These are phyloP conservation scores for Dicycla oo DNA, from an alignment of 2,888 invertebrate genomes.

Conservation along the genomic window DNA sequence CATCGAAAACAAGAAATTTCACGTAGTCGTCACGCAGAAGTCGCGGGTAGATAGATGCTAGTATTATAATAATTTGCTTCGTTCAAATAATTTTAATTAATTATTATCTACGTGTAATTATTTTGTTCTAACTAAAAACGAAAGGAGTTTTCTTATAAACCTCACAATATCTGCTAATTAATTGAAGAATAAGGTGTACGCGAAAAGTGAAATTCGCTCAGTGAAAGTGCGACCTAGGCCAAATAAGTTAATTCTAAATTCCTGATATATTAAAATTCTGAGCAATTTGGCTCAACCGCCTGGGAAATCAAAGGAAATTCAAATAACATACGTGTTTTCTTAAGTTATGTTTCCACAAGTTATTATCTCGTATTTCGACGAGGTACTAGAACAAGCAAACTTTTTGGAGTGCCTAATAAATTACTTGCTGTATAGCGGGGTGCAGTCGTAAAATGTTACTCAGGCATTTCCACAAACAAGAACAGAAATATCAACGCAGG, in stretches of 20 bases:
- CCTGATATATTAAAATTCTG: slow-evolving; percentile 49
- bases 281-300: slow-evolving; percentile 59
- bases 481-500: slow-evolving; percentile 3
- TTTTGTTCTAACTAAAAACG: background rate
- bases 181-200: slow-evolving; percentile 4
- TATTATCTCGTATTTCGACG: slow-evolving; percentile 39
- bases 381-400: slow-evolving; percentile 27
- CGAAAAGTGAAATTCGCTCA: slow-evolving; percentile 15
- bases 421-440: slow-evolving; percentile 1
- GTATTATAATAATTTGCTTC: too few relatives aligned
- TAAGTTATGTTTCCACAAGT: slow-evolving; percentile 50
- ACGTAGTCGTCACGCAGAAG: too few relatives aligned
- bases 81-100: too few relatives aligned
- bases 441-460: slow-evolving; percentile 23
- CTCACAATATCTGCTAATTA: slow-evolving; percentile 15
- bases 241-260: slow-evolving; percentile 44
- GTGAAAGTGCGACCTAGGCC: slow-evolving; percentile 29
- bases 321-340: slow-evolving; percentile 60
- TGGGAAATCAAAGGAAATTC: slow-evolving; percentile 72
- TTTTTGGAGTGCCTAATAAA: slow-evolving; percentile 32
- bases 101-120: too few relatives aligned
- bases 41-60: too few relatives aligned
- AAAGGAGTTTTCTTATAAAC: background rate
- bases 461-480: slow-evolving; percentile 5
- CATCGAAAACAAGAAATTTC: too few relatives aligned